phyloP scores from a whole-genome alignment of 2,888 invertebrate species.

The Hermodice carunculata region DNA sequence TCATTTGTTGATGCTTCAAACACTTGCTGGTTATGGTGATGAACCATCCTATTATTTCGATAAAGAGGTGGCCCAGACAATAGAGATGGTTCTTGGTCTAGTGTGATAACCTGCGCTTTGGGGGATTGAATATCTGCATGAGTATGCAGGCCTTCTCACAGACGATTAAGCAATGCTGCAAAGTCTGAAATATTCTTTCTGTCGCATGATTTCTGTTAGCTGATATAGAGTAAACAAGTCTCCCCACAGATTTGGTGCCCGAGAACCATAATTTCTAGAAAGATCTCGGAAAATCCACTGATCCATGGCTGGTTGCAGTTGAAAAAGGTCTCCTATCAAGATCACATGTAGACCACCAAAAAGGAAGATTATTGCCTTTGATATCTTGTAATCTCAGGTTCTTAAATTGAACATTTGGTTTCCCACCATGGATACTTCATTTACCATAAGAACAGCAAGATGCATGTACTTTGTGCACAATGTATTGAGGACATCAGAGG shows the following conservation, averaged over 20 bases:
- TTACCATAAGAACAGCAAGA: not conserved
- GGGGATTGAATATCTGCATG: too few species aligned
- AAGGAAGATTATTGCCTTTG: not conserved
- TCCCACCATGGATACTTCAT: too few species aligned
- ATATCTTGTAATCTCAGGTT: too few species aligned
- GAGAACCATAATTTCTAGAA: not conserved
- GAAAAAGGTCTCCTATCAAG: not conserved
- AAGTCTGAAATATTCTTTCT: not conserved
- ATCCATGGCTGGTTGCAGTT: not conserved
- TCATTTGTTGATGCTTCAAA: too few species aligned
- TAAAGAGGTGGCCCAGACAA: not conserved
- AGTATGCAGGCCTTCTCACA: not conserved
- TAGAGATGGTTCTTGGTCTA: not conserved
- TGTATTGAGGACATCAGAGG: not conserved
- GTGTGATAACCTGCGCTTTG: not conserved
- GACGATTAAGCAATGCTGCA: not conserved
- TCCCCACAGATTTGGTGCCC: not conserved
- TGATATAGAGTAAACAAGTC: not conserved
- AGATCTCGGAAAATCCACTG: not conserved
- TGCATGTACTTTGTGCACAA: not conserved
- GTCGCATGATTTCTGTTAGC: not conserved
- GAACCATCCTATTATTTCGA: not conserved
- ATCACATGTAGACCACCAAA: not conserved
- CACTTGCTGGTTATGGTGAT: not conserved
- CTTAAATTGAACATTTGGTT: too few species aligned